Evolutionary conservation across 1,140 invertebrate genomes (phyloP), one percentile per base, ranked within the genome.

Genomic region (Asbolus verrucosus): DNA sequence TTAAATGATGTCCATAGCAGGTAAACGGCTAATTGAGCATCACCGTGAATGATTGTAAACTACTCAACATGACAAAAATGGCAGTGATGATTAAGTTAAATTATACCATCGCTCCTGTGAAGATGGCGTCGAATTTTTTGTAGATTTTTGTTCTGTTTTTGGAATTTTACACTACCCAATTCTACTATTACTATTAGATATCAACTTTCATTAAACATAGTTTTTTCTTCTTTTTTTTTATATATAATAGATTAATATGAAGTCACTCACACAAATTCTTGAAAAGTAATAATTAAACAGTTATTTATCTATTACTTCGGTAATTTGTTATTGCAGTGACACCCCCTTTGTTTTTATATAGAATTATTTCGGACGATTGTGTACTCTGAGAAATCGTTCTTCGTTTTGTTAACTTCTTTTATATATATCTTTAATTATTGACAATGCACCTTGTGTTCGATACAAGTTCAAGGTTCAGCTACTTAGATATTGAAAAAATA

Each of bases 31-130:
- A 31, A 67, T 71, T 67, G 70, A 71, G 65, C 70, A 67, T 71
- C 39, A 71, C 9, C 43, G 33, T 54, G 61, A 36, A 71, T 71
- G 65, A 71, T 67, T 50, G 50, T 72, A 39, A 14, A 50, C 50
- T 50, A 69, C 19, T 50, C 21, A 67, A 60, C 41, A 61, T 72
- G 70, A 72, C 50, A 43, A 71, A n/a, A 63, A 63, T 72, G 70
- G 70, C 70, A 72, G 70, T 72, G 70, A 72, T 69, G 50, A 67
- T 69, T 63, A 68, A 68, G 38, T 71, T 68, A 50, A 30, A 11
- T 39, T 65, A n/a, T 65, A 65, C 36, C 31, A 38, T 27, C 31
- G 21, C 21, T 5, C 11, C 9, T 16, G 9, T 27, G 5, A 8
- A 27, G 59, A 31, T 36, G 33, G 33, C 33, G 5, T 36, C 33